Percentiles rank a stretch among this genome's conserved stretches.
phyloP scores from a whole-genome alignment of 2,888 invertebrate species.

The Cremastobaeus sp. region DNA sequence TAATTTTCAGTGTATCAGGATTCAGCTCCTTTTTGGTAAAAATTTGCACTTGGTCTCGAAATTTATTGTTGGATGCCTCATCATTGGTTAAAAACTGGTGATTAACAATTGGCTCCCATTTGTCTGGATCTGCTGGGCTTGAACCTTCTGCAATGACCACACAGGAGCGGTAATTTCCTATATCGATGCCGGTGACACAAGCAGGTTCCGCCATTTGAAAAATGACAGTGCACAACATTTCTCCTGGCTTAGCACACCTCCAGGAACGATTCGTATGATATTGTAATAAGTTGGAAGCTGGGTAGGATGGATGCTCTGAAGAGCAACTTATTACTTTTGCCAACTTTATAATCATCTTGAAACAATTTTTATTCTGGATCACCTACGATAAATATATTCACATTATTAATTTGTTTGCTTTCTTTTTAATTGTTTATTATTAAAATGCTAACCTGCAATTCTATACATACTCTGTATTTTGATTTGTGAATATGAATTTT shows the following conservation, averaged over 20 bases:
- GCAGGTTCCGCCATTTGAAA: slow-evolving; percentile 71
- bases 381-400: no score
- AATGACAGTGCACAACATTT: slow-evolving; percentile 70
- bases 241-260: slow-evolving; percentile 74
- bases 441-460: no score
- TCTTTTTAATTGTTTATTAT: no score
- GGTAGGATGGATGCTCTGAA: slow-evolving; percentile 73
- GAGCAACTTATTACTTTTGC: slow-evolving; percentile 72
- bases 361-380: no score
- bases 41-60: slow-evolving; percentile 74
- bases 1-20: slow-evolving; percentile 67
- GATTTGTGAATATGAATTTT: no score
- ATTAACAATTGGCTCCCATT: slow-evolving; percentile 73
- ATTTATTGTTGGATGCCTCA: slow-evolving; percentile 72
- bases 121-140: slow-evolving; percentile 70
- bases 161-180: slow-evolving; percentile 74
- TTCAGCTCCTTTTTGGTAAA: slow-evolving; percentile 74
- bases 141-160: slow-evolving; percentile 74
- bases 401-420: no score
- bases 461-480: no score
- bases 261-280: slow-evolving; percentile 68
- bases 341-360: slow-evolving; percentile 75
- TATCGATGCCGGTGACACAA: slow-evolving; percentile 73
- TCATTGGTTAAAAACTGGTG: slow-evolving; percentile 74
- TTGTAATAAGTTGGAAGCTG: slow-evolving; percentile 71